A percentile compares a stretch with the other conserved stretches of the same genome.
These are phyloP conservation scores for Hipparchia semele DNA, from an alignment of 2,888 invertebrate genomes.

Conservation along the genomic window DNA sequence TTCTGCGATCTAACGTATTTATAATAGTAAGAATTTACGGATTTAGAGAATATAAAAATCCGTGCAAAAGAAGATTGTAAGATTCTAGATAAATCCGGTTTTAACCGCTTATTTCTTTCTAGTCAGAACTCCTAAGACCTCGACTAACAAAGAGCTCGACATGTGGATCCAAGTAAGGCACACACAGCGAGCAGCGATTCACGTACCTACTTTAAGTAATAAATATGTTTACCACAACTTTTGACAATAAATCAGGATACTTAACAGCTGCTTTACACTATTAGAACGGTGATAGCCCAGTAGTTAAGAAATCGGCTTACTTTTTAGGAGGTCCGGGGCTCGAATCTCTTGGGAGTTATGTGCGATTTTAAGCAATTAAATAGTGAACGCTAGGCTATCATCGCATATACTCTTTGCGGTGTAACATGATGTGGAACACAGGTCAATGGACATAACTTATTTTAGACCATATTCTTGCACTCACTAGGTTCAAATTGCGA, in stretches of 20 bases:
- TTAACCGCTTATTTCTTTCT: conserved; percentile 26
- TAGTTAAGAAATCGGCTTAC: too few relatives aligned
- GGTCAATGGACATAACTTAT: too few relatives aligned
- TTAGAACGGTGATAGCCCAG: not conserved
- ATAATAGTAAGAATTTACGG: not conserved
- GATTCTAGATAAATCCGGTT: conserved; percentile 14
- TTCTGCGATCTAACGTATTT: not conserved
- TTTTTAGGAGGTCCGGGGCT: too few relatives aligned
- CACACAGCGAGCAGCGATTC: conserved; percentile 51
- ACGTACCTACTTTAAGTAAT: conserved; percentile 14
- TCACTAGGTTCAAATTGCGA: too few relatives aligned
- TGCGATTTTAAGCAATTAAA: too few relatives aligned
- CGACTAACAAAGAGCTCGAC: conserved; percentile 37
- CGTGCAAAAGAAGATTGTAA: conserved; percentile 1
- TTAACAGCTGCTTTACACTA: not conserved
- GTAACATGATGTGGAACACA: too few relatives aligned
- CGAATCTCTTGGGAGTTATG: too few relatives aligned
- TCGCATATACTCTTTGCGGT: too few relatives aligned
- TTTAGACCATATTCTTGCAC: too few relatives aligned
- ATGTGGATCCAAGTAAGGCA: conserved; percentile 48
- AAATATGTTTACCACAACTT: not conserved
- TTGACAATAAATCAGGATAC: not conserved
- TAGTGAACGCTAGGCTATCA: too few relatives aligned
- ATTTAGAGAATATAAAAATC: conserved; percentile 16
- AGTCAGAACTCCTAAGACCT: conserved; percentile 29